phyloP scores from a whole-genome alignment of 2,888 invertebrate genomes.

The Notodonta dromedarius region DNA sequence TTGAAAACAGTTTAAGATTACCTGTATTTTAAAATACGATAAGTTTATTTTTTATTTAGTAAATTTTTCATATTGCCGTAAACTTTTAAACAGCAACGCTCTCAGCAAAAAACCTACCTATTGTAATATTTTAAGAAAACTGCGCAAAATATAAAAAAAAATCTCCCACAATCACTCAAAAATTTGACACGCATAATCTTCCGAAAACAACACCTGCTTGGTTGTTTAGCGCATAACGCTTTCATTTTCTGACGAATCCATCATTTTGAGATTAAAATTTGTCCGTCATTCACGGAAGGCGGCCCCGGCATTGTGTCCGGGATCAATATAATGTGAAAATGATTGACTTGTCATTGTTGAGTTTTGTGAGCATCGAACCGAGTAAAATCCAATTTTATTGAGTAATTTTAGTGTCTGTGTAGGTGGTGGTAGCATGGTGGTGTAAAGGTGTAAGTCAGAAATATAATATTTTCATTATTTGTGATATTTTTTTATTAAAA shows the following conservation, averaged over 20 bases:
- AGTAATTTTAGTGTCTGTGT: conserved; percentile 60
- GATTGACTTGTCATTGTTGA: conserved; percentile 65
- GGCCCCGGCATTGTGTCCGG: conserved; percentile 39
- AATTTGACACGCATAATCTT: conserved; percentile 35
- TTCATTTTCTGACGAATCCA: conserved; percentile 45
- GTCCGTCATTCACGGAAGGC: conserved; percentile 41
- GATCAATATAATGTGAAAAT: conserved; percentile 65
- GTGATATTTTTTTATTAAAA: too few relatives aligned
- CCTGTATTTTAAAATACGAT: too few relatives aligned
- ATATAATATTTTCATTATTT: conserved; percentile 15
- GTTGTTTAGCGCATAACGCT: conserved; percentile 12
- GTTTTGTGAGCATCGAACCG: conserved; percentile 46
- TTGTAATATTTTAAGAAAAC: not conserved
- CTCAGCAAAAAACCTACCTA: not conserved
- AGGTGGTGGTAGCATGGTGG: conserved; percentile 40
- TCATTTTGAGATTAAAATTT: conserved; percentile 55
- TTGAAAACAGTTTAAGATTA: too few relatives aligned
- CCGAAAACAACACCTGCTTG: conserved; percentile 42
- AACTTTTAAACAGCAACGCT: not conserved
- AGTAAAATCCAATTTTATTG: conserved; percentile 68
- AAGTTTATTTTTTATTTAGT: too few relatives aligned
- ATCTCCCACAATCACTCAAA: conserved; percentile 45
- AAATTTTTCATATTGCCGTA: too few relatives aligned
- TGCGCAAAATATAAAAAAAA: not conserved
- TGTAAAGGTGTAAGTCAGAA: conserved; percentile 27